Base-by-base conservation (phyloP, 2,797 vertebrate genomes). In the Urophycis tenuis region DNA sequence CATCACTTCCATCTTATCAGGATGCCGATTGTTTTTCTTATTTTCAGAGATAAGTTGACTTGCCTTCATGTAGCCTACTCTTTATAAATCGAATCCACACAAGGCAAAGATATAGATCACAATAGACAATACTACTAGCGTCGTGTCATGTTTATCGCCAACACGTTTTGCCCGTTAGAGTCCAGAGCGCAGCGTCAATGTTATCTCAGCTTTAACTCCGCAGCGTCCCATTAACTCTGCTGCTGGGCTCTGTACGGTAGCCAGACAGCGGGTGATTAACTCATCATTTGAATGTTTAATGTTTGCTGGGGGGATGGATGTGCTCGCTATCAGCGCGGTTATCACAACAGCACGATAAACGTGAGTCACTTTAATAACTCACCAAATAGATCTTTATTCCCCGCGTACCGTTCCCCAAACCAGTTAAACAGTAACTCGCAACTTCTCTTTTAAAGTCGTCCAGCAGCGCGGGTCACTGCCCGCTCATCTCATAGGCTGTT, bases 281-380 rank as follows among this genome's bases (percentile, higher is more conserved):
- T 90, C 89, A 87, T 72, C 12, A 84, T 88, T 84, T 84, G 74
- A 81, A 86, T 86, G 81, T 82, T 81, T 79, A 41, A 25, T 9
- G 36, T 86, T 88, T 80, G 78, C 60, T 69, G 80, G 78, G 80
- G 79, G 60, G 60, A n/a, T 75, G 39, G 30, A 25, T 25, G 34
- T 30, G 33, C 39, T 45, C 29, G 1, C 35, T 39, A 76, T 80
- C 84, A 76, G 74, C 3, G 67, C 15, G 4, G 14, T 69, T 25
- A 6, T 74, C 71, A 35, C 11, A 71, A 78, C 78, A 70, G 15
- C 70, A 0, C 7, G 36, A 53, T 71, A 75, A 39, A 84, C 77
- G 82, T 81, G 82, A 79, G 85, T 85, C 10, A 5, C 1, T 80
- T 36, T 71, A 84, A 79, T 80, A 34, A 41, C 49, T 81, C 78